These are phyloP conservation scores for Allobates femoralis DNA, from an alignment of 2,797 vertebrate genomes.

Conservation along the genomic window DNA sequence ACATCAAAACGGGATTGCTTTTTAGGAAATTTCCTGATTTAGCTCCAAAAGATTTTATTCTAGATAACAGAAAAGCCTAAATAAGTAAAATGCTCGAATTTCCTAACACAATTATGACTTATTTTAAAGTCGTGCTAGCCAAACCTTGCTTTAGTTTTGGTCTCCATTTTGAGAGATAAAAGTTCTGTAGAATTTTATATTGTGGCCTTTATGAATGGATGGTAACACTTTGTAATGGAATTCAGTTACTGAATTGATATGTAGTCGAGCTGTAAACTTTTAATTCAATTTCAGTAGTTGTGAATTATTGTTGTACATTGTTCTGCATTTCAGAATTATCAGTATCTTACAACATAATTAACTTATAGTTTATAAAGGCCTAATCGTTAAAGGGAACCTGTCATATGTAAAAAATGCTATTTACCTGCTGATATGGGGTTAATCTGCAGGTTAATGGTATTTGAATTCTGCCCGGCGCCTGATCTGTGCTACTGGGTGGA, in stretches of 20 bases:
- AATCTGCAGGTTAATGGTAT: too few species aligned
- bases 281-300: not conserved
- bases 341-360: not conserved
- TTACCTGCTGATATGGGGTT: too few species aligned
- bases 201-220: conserved; percentile 19
- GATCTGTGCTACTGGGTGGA: too few species aligned
- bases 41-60: not conserved
- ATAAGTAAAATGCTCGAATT: conserved; percentile 5
- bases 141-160: conserved; percentile 26
- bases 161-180: conserved; percentile 34
- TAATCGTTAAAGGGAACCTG: too few species aligned
- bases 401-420: too few species aligned
- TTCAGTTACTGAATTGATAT: not conserved
- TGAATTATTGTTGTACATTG: not conserved
- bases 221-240: not conserved
- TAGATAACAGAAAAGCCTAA: not conserved
- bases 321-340: not conserved
- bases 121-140: conserved; percentile 30
- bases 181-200: not conserved
- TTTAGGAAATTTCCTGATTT: not conserved
- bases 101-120: conserved; percentile 10
- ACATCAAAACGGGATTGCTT: not conserved
- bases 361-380: not conserved
- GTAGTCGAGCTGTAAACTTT: not conserved
- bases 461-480: too few species aligned